A percentile compares a stretch with the other conserved stretches of the same genome.
phyloP scores from a whole-genome alignment of 2,888 invertebrate genomes.

The Pristionchus mayeri region DNA sequence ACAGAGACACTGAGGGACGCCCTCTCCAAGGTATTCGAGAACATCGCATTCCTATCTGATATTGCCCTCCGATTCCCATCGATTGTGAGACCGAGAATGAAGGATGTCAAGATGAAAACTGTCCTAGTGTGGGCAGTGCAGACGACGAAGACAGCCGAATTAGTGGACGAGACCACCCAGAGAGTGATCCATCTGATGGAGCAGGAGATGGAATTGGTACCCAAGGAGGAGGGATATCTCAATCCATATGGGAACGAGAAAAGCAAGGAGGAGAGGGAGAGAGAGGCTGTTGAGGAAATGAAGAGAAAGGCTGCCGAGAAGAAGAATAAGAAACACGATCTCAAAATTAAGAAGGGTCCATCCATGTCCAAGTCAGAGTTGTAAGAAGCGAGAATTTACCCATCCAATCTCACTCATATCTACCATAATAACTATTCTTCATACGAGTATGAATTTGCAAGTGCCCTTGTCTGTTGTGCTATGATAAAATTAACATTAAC shows the following conservation, averaged over 20 bases:
- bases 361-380: slow-evolving; percentile 45
- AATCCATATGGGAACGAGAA: slow-evolving; percentile 49
- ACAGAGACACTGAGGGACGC: slow-evolving; percentile 34
- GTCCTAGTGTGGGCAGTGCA: slow-evolving; percentile 31
- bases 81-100: slow-evolving; percentile 37
- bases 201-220: slow-evolving; percentile 40
- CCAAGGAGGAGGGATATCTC: slow-evolving; percentile 41
- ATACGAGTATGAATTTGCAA: slow-evolving; percentile 38
- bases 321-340: slow-evolving; percentile 47
- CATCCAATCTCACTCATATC: slow-evolving; percentile 19
- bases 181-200: slow-evolving; percentile 28
- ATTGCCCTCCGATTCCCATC: slow-evolving; percentile 47
- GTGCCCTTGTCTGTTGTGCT: slow-evolving; percentile 27
- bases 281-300: slow-evolving; percentile 49
- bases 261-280: slow-evolving; percentile 40
- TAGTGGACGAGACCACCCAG: slow-evolving; percentile 41
- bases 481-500: neutral
- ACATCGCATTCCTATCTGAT: slow-evolving; percentile 48
- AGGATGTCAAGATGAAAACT: slow-evolving; percentile 49
- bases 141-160: slow-evolving; percentile 4
- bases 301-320: slow-evolving; percentile 35
- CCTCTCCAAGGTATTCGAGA: slow-evolving; percentile 48
- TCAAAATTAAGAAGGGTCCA: slow-evolving; percentile 46
- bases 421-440: neutral
- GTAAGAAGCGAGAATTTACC: neutral